These are phyloP conservation scores for Pampusana beccarii DNA, from an alignment of 2,113 vertebrate genomes.

Conservation along the genomic window DNA sequence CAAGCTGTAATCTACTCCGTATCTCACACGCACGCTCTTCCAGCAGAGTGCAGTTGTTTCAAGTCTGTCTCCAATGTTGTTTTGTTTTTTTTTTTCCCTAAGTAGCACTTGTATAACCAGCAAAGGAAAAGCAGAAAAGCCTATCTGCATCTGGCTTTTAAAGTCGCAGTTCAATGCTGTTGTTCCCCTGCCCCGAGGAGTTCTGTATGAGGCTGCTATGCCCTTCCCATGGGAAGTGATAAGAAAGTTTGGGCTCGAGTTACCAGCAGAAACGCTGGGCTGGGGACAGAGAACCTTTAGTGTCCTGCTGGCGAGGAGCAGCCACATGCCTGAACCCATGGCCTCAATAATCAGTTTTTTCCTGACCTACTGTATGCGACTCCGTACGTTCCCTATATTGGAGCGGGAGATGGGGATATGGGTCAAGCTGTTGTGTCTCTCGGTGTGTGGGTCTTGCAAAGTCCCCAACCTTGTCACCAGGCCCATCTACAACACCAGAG, in stretches of 20 bases:
- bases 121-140: neutral
- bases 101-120: neutral
- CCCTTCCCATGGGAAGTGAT: neutral
- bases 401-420: rapidly evolving
- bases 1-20: slow-evolving; percentile 48
- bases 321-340: rapidly evolving
- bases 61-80: neutral
- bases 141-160: neutral
- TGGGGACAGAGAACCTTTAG: neutral
- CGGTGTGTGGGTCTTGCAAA: rapidly evolving
- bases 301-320: neutral
- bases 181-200: neutral
- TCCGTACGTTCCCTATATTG: rapidly evolving
- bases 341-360: neutral
- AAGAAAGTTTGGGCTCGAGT: slow-evolving; percentile 10
- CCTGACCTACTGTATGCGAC: neutral
- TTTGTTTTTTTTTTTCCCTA: neutral
- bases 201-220: neutral
- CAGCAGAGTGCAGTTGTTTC: slow-evolving; percentile 43
- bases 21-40: slow-evolving; percentile 39
- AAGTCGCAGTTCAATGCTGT: neutral
- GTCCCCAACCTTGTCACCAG: neutral
- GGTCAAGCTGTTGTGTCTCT: neutral
- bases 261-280: neutral
- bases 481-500: neutral